Percentiles rank a stretch among this genome's conserved stretches.
These are phyloP conservation scores for Darevskia mixta DNA, from an alignment of 2,797 vertebrate species.

Conservation along the genomic window DNA sequence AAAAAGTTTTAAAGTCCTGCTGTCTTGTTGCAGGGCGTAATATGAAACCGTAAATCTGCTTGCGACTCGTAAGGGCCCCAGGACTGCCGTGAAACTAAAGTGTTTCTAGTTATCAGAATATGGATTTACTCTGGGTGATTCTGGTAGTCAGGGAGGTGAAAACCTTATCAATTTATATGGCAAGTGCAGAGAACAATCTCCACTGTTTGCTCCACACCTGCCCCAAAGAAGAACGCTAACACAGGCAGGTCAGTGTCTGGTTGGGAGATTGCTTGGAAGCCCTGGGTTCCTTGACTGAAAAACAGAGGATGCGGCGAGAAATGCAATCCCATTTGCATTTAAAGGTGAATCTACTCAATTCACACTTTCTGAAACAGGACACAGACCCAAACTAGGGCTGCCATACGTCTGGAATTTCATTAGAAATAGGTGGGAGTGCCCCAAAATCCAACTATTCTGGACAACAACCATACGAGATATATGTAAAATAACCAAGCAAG, in stretches of 20 bases:
- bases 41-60: slow-evolving; percentile 13
- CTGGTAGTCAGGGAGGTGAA: slow-evolving; percentile 3
- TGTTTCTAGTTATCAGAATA: slow-evolving; percentile 28
- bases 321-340: neutral
- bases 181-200: neutral
- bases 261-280: too few relatives aligned
- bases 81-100: slow-evolving; percentile 8
- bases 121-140: slow-evolving; percentile 7
- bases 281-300: too few relatives aligned
- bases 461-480: too few relatives aligned
- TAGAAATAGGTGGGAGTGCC: too few relatives aligned
- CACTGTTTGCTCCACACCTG: neutral
- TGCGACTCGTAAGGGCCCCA: neutral
- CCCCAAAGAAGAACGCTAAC: neutral
- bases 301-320: neutral
- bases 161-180: neutral
- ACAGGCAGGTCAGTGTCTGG: too few relatives aligned
- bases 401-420: too few relatives aligned
- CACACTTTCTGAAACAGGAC: neutral
- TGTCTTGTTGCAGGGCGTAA: neutral
- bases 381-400: neutral
- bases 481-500: too few relatives aligned
- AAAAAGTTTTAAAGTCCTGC: neutral
- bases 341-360: neutral
- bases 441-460: too few relatives aligned